Percentiles rank a stretch among this genome's conserved stretches.
Conservation (phyloP, 2,797 vertebrate genomes). For the Hybognathus amarus region DNA sequence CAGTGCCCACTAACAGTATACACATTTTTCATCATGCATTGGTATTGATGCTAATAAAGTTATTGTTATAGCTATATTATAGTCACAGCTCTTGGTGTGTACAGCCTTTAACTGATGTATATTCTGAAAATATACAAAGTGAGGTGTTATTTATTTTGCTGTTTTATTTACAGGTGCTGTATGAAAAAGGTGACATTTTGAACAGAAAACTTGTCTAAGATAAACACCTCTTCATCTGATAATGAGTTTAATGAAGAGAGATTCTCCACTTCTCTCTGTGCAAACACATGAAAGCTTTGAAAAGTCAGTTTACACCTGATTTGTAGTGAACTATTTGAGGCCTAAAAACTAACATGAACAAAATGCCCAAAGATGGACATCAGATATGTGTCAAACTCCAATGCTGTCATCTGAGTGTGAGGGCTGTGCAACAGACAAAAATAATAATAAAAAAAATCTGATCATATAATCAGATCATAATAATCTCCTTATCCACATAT, state of each 20-base stretch:
- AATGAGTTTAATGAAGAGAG: slow-evolving; percentile 47
- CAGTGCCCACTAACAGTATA: background rate
- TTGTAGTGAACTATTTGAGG: background rate
- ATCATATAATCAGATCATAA: slow-evolving; percentile 16
- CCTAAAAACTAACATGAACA: background rate
- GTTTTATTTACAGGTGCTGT: background rate
- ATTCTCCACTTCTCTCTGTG: background rate
- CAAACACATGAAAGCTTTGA: background rate
- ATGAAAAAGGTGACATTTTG: background rate
- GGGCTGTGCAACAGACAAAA: background rate
- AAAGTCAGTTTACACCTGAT: background rate
- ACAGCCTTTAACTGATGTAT: background rate
- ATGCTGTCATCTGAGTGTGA: slow-evolving; percentile 2
- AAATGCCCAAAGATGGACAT: background rate
- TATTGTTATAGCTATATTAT: background rate
- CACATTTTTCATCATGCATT: background rate
- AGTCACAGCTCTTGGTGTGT: background rate
- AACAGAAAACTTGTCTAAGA: background rate
- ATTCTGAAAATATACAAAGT: background rate
- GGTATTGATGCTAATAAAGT: background rate
- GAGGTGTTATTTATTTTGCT: background rate
- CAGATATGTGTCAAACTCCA: background rate
- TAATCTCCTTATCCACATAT: slow-evolving; percentile 22
- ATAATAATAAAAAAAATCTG: background rate
- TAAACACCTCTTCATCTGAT: background rate